Evolutionary conservation across 2,888 invertebrate genomes (phyloP).

Genomic region (Augiades crinisus): DNA sequence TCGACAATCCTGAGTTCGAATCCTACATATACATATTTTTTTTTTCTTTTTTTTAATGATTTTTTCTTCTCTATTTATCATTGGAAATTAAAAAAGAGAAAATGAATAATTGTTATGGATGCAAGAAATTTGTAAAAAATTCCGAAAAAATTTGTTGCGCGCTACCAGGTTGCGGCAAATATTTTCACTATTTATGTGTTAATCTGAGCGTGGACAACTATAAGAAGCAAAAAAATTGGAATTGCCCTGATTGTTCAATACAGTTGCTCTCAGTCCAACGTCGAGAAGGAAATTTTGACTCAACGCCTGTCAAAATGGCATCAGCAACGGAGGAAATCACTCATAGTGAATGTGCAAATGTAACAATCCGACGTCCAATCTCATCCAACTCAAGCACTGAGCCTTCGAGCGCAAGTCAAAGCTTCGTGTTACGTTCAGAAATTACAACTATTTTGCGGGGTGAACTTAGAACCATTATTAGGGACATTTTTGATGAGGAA

Average conservation of each 20-base stretch:
- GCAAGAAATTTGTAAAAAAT: slow-evolving; percentile 1
- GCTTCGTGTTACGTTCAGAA: neutral
- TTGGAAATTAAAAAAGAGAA: neutral
- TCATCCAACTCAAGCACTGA: neutral
- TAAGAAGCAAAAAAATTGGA: slow-evolving; percentile 11
- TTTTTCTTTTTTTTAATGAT: neutral
- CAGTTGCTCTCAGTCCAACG: slow-evolving; percentile 1
- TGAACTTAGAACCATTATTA: slow-evolving; percentile 5
- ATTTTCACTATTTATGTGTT: slow-evolving; percentile 4
- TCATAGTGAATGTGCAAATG: neutral
- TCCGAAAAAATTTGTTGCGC: slow-evolving; percentile 9
- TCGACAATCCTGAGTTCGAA: too few species aligned
- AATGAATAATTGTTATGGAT: slow-evolving; percentile 5
- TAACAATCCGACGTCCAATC: slow-evolving; percentile 1
- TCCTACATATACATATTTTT: neutral
- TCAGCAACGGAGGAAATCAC: neutral
- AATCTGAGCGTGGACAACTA: neutral
- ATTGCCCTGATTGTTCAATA: slow-evolving; percentile 9
- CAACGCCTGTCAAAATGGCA: slow-evolving; percentile 6
- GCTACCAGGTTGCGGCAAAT: neutral
- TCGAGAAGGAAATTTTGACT: slow-evolving; percentile 6
- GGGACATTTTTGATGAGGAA: slow-evolving; percentile 13
- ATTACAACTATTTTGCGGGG: slow-evolving; percentile 2
- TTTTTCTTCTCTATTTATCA: neutral
- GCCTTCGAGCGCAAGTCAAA: neutral